phyloP scores from a whole-genome alignment of 2,797 vertebrate species.

The Choloepus didactylus region DNA sequence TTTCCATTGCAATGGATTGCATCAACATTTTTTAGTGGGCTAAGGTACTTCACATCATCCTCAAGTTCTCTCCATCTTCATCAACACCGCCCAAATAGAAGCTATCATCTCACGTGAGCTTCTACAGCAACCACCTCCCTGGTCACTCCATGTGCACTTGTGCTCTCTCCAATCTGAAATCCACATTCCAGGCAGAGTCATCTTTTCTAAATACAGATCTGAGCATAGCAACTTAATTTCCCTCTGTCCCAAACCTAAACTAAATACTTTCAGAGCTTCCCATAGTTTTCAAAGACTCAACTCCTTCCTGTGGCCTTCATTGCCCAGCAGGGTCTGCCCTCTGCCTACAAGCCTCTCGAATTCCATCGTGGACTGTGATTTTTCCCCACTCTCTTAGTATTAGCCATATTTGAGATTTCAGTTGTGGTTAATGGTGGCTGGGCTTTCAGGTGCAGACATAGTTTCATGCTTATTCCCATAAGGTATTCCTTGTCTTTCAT shows the following conservation, averaged over 20 bases:
- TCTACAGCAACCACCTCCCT: background rate
- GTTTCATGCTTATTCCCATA: background rate
- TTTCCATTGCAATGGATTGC: slow-evolving; percentile 22
- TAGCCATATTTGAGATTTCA: background rate
- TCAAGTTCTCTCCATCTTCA: background rate
- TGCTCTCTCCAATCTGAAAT: background rate
- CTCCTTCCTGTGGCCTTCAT: background rate
- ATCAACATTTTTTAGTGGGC: slow-evolving; percentile 14
- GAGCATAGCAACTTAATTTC: background rate
- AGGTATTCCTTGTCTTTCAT: slow-evolving; percentile 13
- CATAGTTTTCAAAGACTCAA: slow-evolving; percentile 11
- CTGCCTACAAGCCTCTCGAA: background rate
- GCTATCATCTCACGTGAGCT: background rate
- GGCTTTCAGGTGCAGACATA: slow-evolving; percentile 15
- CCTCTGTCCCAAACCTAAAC: background rate
- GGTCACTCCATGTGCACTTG: background rate
- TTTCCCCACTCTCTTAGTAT: background rate
- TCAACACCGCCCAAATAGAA: slow-evolving; percentile 7
- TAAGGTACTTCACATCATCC: background rate
- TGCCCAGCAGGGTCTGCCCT: background rate
- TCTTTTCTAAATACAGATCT: slow-evolving; percentile 30
- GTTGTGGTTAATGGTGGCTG: background rate
- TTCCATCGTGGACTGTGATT: background rate
- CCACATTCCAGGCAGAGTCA: background rate
- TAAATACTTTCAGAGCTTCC: background rate